phyloP scores from a whole-genome alignment of 2,888 invertebrate species.

The Trilocha varians region DNA sequence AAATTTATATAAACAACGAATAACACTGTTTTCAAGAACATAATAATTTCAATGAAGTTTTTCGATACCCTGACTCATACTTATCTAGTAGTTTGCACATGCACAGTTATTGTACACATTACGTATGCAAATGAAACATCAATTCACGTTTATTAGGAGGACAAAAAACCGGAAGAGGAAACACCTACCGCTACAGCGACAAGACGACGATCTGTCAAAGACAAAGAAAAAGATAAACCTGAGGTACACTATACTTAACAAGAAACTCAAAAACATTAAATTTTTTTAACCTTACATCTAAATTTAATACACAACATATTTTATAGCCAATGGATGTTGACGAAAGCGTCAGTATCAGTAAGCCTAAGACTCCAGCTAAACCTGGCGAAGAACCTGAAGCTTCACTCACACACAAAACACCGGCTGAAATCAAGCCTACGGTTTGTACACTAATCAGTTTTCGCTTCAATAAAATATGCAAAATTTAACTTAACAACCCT shows the following conservation, averaged over 20 bases:
- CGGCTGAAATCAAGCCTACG: constrained; percentile 60
- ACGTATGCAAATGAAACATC: neutral
- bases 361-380: constrained; percentile 51
- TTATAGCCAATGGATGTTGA: constrained; percentile 62
- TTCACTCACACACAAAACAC: constrained; percentile 65
- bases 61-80: no score
- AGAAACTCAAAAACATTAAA: no score
- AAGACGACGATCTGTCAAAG: constrained; percentile 59
- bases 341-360: constrained; percentile 56
- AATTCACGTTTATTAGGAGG: constrained; percentile 30
- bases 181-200: constrained; percentile 47
- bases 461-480: constrained; percentile 1
- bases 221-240: constrained; percentile 58
- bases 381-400: constrained; percentile 60
- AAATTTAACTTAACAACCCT: neutral
- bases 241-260: no score
- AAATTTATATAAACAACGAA: neutral
- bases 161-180: constrained; percentile 40
- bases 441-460: constrained; percentile 34
- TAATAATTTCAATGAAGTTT: neutral
- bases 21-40: constrained; percentile 7
- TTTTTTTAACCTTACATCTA: neutral
- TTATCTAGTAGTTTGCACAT: no score
- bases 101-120: constrained; percentile 7
- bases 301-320: neutral